These are phyloP conservation scores for Sebastes steindachneri DNA, from an alignment of 2,797 vertebrate species.

Conservation along the genomic window DNA sequence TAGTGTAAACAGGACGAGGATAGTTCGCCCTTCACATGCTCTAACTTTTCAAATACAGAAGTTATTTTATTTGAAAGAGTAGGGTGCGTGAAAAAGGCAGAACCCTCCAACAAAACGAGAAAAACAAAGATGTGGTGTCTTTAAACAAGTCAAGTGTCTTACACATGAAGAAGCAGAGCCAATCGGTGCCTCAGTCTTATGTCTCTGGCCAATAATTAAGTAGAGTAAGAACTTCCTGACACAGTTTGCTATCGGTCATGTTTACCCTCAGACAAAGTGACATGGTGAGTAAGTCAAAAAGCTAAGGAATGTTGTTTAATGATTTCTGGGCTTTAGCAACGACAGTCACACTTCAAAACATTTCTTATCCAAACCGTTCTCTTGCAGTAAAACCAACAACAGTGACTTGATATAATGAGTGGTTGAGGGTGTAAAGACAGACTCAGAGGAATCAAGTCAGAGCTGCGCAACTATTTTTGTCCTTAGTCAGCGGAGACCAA, in stretches of 20 bases:
- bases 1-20: not conserved
- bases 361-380: not conserved
- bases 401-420: not conserved
- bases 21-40: not conserved
- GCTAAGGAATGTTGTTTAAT: conserved; percentile 40
- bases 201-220: not conserved
- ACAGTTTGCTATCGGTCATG: not conserved
- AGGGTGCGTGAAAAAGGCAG: not conserved
- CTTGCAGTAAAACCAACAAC: conserved; percentile 1
- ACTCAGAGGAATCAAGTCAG: not conserved
- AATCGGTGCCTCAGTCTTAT: not conserved
- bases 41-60: not conserved
- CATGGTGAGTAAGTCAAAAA: not conserved
- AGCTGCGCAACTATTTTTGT: not conserved
- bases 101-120: not conserved
- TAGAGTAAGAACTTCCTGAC: not conserved
- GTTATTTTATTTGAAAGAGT: not conserved
- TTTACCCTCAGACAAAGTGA: not conserved
- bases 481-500: not conserved
- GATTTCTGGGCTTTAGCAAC: not conserved
- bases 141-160: not conserved
- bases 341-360: not conserved
- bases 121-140: not conserved
- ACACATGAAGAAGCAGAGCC: not conserved
- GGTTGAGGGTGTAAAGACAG: not conserved